Percentiles rank a stretch among this genome's conserved stretches.
These are phyloP conservation scores for Caenorhabditis brenneri DNA, from an alignment of 1,140 invertebrate genomes.

Conservation along the genomic window DNA sequence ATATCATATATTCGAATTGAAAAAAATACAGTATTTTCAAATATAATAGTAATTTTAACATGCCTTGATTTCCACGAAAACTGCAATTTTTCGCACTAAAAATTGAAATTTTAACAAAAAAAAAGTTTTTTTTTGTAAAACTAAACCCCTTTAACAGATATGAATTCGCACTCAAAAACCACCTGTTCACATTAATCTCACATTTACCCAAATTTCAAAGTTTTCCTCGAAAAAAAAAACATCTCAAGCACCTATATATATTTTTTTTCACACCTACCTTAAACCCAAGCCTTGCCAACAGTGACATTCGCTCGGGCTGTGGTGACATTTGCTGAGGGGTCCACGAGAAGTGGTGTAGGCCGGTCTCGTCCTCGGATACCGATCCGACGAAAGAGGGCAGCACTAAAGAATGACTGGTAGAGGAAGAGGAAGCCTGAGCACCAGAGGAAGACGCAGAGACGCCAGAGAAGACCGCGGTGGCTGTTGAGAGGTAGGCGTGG, in stretches of 20 bases:
- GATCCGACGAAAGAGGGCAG: slow-evolving; percentile 14
- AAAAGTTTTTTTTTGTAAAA: no score
- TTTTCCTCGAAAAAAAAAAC: no score
- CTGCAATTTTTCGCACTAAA: no score
- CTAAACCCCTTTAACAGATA: no score
- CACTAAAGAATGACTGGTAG: slow-evolving; percentile 16
- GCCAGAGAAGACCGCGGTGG: slow-evolving; percentile 26
- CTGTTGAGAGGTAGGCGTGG: slow-evolving; percentile 37
- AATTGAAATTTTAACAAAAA: no score
- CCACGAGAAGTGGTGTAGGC: slow-evolving; percentile 39
- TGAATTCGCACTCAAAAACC: no score
- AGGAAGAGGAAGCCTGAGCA: not conserved
- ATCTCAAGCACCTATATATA: not conserved
- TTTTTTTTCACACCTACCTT: slow-evolving; percentile 44
- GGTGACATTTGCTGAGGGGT: slow-evolving; percentile 42
- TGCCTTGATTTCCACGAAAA: no score
- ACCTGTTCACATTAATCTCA: no score
- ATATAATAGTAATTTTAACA: no score
- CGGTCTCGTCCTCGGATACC: slow-evolving; percentile 43
- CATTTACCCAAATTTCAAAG: no score
- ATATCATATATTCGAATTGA: no score
- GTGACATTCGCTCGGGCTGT: not conserved
- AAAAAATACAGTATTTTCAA: no score
- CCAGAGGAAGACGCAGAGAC: not conserved
- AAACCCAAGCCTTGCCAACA: slow-evolving; percentile 43